Conservation (phyloP, 2,113 vertebrate genomes). For the Callospermophilus lateralis region DNA sequence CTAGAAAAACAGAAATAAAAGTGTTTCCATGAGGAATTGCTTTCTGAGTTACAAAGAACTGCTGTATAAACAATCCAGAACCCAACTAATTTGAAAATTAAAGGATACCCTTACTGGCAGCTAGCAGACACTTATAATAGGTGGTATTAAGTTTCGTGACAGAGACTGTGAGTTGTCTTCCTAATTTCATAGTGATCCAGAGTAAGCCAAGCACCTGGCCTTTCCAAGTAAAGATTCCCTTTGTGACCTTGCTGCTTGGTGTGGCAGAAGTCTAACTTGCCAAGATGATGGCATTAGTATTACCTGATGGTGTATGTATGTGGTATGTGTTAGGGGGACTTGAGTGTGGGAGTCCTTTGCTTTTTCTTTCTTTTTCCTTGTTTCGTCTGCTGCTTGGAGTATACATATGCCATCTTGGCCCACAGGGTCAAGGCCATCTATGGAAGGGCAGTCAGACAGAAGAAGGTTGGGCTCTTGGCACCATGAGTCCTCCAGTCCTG, state of each 20-base stretch:
- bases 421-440: not conserved
- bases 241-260: not conserved
- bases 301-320: not conserved
- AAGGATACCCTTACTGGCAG: not conserved
- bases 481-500: not conserved
- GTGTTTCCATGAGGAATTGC: constrained; percentile 29
- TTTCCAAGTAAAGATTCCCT: not conserved
- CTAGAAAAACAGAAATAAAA: constrained; percentile 44
- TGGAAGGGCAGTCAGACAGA: not conserved
- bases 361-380: not conserved
- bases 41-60: not conserved
- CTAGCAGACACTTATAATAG: not conserved
- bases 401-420: not conserved
- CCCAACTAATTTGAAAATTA: constrained; percentile 18
- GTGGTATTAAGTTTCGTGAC: not conserved
- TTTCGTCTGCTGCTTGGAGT: not conserved
- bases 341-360: not conserved
- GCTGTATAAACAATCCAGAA: not conserved
- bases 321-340: not conserved
- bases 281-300: not conserved
- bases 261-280: not conserved
- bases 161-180: not conserved
- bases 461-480: not conserved
- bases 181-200: not conserved
- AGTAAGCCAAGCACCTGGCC: not conserved